These are phyloP conservation scores for Drosophila peninsularis DNA, from an alignment of 2,888 invertebrate genomes.

Conservation along the genomic window DNA sequence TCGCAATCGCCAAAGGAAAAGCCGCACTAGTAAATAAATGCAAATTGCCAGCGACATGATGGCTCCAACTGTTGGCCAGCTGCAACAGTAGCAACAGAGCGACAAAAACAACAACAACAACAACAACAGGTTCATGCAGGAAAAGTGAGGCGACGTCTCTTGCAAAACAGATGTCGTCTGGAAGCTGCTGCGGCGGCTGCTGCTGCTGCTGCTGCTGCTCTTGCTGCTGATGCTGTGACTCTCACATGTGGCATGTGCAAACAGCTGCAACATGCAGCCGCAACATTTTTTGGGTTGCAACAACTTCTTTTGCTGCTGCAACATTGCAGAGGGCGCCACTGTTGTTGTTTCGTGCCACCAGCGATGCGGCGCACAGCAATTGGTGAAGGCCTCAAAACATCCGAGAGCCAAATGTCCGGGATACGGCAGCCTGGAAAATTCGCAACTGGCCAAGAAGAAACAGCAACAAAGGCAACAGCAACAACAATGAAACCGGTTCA, in stretches of 20 bases:
- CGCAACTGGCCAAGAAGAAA: constrained; percentile 62
- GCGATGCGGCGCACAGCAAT: constrained; percentile 79
- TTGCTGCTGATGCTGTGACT: constrained; percentile 27
- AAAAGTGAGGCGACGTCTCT: constrained; percentile 36
- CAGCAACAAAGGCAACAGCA: constrained; percentile 36
- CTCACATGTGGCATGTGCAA: constrained; percentile 65
- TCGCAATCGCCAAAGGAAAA: constrained; percentile 59
- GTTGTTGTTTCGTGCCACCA: constrained; percentile 84
- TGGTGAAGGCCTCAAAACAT: constrained; percentile 35
- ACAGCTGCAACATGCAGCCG: constrained; percentile 73
- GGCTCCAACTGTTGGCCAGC: constrained; percentile 65
- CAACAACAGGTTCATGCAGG: constrained; percentile 62
- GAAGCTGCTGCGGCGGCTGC: constrained; percentile 10
- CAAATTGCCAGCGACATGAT: constrained; percentile 58
- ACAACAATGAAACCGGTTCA: constrained; percentile 37
- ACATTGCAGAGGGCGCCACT: constrained; percentile 82
- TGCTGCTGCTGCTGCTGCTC: constrained; percentile 19
- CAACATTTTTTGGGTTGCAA: constrained; percentile 59
- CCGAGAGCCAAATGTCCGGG: constrained; percentile 37
- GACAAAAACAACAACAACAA: constrained; percentile 47
- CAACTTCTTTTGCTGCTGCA: constrained; percentile 75
- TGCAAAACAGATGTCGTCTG: constrained; percentile 77
- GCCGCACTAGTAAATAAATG: constrained; percentile 66
- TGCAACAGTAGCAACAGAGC: constrained; percentile 53
- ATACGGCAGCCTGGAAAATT: constrained; percentile 69